Conservation (phyloP, 2,113 vertebrate species). For the Myrmecobius fasciatus region DNA sequence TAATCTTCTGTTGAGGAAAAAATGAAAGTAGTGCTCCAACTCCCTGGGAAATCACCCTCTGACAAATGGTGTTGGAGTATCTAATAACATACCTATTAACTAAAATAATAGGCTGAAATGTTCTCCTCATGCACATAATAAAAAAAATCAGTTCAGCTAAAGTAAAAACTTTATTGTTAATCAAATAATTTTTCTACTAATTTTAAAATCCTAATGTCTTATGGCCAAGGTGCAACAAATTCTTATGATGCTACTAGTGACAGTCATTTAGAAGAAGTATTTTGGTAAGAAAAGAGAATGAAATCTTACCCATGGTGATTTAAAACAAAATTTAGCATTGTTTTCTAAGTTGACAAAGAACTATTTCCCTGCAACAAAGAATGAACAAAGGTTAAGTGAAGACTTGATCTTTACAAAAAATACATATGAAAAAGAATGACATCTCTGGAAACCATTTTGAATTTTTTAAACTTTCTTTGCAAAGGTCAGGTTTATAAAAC, state of each 20-base stretch:
- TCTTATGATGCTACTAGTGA: conserved; percentile 14
- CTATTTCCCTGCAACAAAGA: conserved; percentile 30
- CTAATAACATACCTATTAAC: not conserved
- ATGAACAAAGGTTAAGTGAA: conserved; percentile 52
- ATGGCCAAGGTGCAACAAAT: conserved; percentile 12
- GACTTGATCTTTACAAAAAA: conserved; percentile 31
- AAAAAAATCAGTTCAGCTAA: conserved; percentile 33
- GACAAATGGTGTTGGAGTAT: conserved; percentile 25
- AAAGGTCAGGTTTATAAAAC: conserved; percentile 53
- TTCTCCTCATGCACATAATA: not conserved
- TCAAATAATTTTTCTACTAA: conserved; percentile 18
- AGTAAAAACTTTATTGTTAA: conserved; percentile 25
- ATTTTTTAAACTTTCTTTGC: conserved; percentile 24
- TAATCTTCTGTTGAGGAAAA: not conserved
- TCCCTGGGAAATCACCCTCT: conserved; percentile 4
- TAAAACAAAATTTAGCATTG: not conserved
- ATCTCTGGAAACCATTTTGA: conserved; percentile 1
- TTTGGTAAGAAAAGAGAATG: conserved; percentile 13
- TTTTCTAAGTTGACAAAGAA: not conserved
- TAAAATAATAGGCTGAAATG: conserved; percentile 21
- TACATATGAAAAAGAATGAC: conserved; percentile 14
- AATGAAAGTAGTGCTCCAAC: conserved; percentile 11
- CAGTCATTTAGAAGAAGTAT: conserved; percentile 40
- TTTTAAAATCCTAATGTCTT: conserved; percentile 49
- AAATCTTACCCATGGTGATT: not conserved